phyloP scores from a whole-genome alignment of 2,888 invertebrate species.

The Chorisops tibialis region DNA sequence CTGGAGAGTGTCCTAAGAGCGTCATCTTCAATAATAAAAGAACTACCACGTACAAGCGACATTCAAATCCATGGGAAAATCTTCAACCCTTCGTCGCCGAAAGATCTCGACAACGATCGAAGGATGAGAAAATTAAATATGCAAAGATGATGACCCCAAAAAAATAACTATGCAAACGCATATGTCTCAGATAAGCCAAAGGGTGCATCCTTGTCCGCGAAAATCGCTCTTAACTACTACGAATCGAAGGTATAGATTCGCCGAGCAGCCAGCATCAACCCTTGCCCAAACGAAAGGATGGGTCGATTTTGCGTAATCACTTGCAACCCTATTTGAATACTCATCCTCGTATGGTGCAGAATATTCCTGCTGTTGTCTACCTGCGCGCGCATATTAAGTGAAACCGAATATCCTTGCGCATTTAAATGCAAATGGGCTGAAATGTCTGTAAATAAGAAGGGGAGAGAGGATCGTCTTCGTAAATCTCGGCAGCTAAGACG shows the following conservation, averaged over 20 bases:
- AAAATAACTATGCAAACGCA: slow-evolving; percentile 28
- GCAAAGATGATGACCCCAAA: slow-evolving; percentile 35
- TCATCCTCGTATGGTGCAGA: slow-evolving; percentile 30
- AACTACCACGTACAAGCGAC: slow-evolving; percentile 6
- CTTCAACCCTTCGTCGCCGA: slow-evolving; percentile 28
- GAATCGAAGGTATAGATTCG: not conserved
- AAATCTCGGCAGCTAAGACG: slow-evolving; percentile 24
- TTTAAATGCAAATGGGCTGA: slow-evolving; percentile 35
- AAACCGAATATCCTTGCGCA: slow-evolving; percentile 33
- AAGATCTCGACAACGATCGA: not conserved
- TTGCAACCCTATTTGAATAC: slow-evolving; percentile 33
- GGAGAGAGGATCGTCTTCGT: slow-evolving; percentile 6
- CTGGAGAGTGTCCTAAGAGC: slow-evolving; percentile 26
- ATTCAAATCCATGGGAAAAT: slow-evolving; percentile 34
- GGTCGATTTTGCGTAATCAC: slow-evolving; percentile 35
- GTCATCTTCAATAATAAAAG: slow-evolving; percentile 28
- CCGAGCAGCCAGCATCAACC: not conserved
- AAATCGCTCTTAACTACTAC: not conserved
- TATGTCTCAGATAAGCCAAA: slow-evolving; percentile 23
- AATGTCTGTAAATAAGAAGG: slow-evolving; percentile 31
- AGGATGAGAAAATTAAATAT: slow-evolving; percentile 37
- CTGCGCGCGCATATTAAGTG: slow-evolving; percentile 36
- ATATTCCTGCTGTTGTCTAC: slow-evolving; percentile 30
- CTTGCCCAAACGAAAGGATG: slow-evolving; percentile 11
- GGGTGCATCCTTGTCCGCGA: slow-evolving; percentile 10